Conservation (phyloP, 2,113 vertebrate genomes). For the Vulpes vulpes region DNA sequence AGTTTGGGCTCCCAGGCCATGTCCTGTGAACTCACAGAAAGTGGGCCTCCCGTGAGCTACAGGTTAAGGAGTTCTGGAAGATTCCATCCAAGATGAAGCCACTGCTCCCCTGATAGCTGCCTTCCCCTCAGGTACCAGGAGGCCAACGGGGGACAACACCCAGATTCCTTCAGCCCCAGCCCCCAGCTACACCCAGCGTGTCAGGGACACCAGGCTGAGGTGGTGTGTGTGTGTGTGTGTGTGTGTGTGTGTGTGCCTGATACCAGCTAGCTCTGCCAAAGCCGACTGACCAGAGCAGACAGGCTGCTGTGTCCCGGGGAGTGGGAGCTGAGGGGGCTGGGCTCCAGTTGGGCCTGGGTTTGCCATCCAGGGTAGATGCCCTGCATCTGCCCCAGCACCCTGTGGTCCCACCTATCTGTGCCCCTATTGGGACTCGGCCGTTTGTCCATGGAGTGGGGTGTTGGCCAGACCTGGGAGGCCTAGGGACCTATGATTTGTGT, state of each 20-base stretch:
- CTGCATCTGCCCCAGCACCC: rapidly evolving
- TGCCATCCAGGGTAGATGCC: background rate
- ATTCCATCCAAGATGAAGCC: background rate
- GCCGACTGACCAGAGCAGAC: background rate
- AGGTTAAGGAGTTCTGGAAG: background rate
- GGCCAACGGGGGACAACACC: background rate
- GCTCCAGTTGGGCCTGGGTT: background rate
- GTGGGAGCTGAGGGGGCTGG: background rate
- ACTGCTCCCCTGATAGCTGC: background rate
- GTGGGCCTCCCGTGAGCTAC: background rate
- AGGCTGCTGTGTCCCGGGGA: rapidly evolving
- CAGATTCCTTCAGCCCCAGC: background rate
- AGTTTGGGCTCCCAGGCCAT: background rate
- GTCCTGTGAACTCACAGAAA: background rate
- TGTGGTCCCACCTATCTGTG: rapidly evolving
- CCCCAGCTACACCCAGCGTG: background rate
- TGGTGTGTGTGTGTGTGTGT: background rate
- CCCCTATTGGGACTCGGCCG: background rate
- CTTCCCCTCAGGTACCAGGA: background rate
- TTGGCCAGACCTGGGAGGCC: background rate
- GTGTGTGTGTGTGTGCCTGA: background rate
- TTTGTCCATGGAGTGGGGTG: background rate
- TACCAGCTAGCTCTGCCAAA: background rate
- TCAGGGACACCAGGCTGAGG: background rate
- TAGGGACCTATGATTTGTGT: background rate